phyloP scores from a whole-genome alignment of 1,140 invertebrate species.

The Neotoxoptera formosana region DNA sequence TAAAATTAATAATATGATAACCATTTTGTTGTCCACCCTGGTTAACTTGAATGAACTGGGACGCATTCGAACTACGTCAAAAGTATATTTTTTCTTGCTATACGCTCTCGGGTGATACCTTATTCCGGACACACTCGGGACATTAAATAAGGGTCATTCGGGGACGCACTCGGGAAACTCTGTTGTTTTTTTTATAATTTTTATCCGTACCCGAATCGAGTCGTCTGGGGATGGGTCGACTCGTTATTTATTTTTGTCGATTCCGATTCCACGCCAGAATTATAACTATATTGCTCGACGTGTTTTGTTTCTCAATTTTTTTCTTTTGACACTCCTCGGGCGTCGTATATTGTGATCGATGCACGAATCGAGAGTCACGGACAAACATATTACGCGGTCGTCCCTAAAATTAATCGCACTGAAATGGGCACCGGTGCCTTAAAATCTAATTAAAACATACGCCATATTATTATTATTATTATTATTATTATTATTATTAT shows the following conservation, averaged over 20 bases:
- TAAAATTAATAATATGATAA: too few relatives aligned
- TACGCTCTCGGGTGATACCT: too few relatives aligned
- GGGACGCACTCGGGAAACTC: too few relatives aligned
- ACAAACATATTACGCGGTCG: background rate
- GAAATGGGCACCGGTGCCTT: background rate
- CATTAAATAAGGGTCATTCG: too few relatives aligned
- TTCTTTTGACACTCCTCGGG: background rate
- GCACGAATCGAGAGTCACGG: background rate
- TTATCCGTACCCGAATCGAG: background rate
- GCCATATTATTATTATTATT: background rate
- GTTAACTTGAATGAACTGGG: too few relatives aligned
- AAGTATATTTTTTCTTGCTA: too few relatives aligned
- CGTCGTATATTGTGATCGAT: background rate
- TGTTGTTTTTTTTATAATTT: background rate
- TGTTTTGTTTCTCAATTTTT: background rate
- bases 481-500: background rate
- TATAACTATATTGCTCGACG: background rate
- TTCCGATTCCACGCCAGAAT: background rate
- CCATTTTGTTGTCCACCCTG: too few relatives aligned
- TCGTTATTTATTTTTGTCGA: background rate
- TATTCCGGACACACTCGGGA: too few relatives aligned
- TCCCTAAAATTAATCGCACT: background rate
- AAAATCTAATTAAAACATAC: background rate
- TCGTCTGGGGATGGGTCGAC: background rate
- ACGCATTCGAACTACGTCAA: too few relatives aligned